These are phyloP conservation scores for Protomyctophum bolini DNA, from an alignment of 2,113 vertebrate genomes.

Conservation along the genomic window DNA sequence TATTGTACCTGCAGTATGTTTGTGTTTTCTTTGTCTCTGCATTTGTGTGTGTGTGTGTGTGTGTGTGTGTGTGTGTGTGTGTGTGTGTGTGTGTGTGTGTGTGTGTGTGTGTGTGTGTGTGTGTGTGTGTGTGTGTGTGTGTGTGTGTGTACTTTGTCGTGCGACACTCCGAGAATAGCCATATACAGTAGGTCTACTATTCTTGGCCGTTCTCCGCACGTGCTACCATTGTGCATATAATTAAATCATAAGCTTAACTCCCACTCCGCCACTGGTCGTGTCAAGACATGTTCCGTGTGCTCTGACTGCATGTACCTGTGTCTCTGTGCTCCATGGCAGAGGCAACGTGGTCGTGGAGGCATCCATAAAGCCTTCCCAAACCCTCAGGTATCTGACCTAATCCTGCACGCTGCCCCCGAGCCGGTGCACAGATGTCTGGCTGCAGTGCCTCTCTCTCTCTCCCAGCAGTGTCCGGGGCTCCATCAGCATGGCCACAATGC, in stretches of 20 bases:
- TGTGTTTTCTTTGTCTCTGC: neutral
- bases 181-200: too few relatives aligned
- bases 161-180: too few relatives aligned
- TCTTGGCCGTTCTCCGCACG: too few relatives aligned
- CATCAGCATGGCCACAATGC: slow-evolving; percentile 52
- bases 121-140: slow-evolving; percentile 2
- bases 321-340: slow-evolving; percentile 21
- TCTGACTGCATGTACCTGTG: slow-evolving; percentile 38
- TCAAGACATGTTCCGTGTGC: slow-evolving; percentile 9
- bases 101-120: neutral
- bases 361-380: slow-evolving; percentile 25
- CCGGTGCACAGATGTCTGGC: slow-evolving; percentile 52
- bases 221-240: too few relatives aligned
- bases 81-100: too few relatives aligned
- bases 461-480: slow-evolving; percentile 19
- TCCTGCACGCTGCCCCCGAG: slow-evolving; percentile 14
- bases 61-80: too few relatives aligned
- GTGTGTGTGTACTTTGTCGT: neutral
- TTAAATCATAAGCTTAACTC: too few relatives aligned
- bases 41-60: too few relatives aligned
- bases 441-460: slow-evolving; percentile 20
- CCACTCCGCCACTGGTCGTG: too few relatives aligned
- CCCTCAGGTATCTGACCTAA: slow-evolving; percentile 24
- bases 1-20: neutral
- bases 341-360: slow-evolving; percentile 31